Evolutionary conservation across 2,113 vertebrate genomes (phyloP).

Genomic region (Pycnonotus jocosus): DNA sequence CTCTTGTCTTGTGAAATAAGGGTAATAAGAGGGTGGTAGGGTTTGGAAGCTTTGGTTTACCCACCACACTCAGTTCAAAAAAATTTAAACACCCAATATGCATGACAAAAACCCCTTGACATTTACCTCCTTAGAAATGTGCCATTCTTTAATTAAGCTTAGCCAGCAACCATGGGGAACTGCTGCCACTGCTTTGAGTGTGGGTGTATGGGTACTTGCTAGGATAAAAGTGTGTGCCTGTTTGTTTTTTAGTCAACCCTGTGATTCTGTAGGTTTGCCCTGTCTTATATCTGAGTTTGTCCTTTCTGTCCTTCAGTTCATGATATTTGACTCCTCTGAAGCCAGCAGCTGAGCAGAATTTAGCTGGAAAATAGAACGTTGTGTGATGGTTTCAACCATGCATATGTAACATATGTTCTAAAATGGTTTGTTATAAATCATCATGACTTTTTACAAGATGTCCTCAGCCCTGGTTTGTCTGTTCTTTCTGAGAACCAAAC

Average conservation of each 20-base stretch:
- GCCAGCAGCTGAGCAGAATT: not conserved
- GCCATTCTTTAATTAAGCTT: not conserved
- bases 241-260: not conserved
- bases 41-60: not conserved
- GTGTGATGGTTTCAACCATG: not conserved
- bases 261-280: not conserved
- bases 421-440: constrained; percentile 37
- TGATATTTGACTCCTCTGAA: not conserved
- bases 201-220: not conserved
- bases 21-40: no score
- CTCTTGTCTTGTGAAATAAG: not conserved
- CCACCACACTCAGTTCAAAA: not conserved
- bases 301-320: not conserved
- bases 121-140: not conserved
- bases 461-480: not conserved
- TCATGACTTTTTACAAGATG: constrained; percentile 42
- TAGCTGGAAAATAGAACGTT: not conserved
- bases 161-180: not conserved
- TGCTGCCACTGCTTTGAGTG: not conserved
- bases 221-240: not conserved
- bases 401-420: not conserved
- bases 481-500: not conserved
- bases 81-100: not conserved
- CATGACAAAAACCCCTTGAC: not conserved
- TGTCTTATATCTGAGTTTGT: not conserved